Evolutionary conservation across 2,888 invertebrate genomes (phyloP), one percentile per base, ranked within the genome.

Genomic region (Cremastinae sp.): DNA sequence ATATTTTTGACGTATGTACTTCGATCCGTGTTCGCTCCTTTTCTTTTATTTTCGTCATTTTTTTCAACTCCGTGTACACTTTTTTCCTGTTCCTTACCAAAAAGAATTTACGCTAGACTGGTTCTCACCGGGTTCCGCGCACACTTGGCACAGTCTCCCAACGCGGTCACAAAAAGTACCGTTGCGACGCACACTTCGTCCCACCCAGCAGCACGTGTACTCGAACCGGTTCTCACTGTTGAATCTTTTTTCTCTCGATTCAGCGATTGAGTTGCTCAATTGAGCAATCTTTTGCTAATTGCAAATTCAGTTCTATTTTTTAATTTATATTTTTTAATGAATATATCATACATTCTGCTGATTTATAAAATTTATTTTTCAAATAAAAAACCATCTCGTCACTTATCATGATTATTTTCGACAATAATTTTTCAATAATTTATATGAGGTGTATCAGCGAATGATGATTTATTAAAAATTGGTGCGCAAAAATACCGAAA

Each of bases 121-220:
- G 43, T 41, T 38, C 18, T 16, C 20, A 34, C 28, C 18, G 47
- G 36, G 49, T 43, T 34, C 64, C 64, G 58, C 43, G 43, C 38
- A 4, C 51, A 34, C 51, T 64, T 20, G 14, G 56, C 20, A 38
- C 12, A 62, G 34, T 34, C 14, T 49, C 61, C 54, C 54, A 61
- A 16, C 36, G 9, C 61, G 47, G 61, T 59, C 43, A 51, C 56
- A 59, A 70, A 80, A 84, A 84, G 84, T 84, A 85, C 84, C 85
- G 84, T 85, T 85, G 53, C 58, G 8, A 34, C 62, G 10, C n/a
- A 20, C 49, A 28, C 62, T 28, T 68, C 71, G 16, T 56, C 34
- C 49, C 68, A 58, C 78, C 71, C 78, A 78, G 75, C 68, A 75
- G 75, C 51, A 45, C 47, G 10, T 7, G 10, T 28, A 47, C 47